Base-by-base conservation (phyloP, 2,888 invertebrate species). In the Hirtodrosophila duncani region DNA sequence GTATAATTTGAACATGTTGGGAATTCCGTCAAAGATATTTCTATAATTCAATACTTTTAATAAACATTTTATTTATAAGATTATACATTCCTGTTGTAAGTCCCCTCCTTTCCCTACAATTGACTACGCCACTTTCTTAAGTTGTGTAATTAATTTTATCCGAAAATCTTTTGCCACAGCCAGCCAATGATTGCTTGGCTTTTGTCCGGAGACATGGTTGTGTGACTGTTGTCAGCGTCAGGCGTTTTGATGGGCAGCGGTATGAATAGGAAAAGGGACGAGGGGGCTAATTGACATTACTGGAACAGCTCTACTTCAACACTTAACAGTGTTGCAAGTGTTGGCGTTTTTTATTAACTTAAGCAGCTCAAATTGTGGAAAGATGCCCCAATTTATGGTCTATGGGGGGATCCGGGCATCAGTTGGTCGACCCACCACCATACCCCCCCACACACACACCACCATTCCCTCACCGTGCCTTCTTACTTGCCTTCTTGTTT, bases 81-180 rank as follows among this genome's bases (percentile, higher is more conserved):
- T n/a, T n/a, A n/a, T n/a, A n/a, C n/a, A n/a, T n/a, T n/a, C n/a
- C n/a, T n/a, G n/a, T n/a, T n/a, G n/a, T n/a, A n/a, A n/a, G n/a
- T n/a, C 24, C 11, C 3, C 11, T 20, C 20, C 20, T 5, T 26
- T 10, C n/a, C 4, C 17, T n/a, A 11, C n/a, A 13, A 9, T 9
- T 10, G 7, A 16, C 13, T 13, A 3, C 42, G 33, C 42, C 60
- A 63, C 71, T 74, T 68, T 39, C 75, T 83, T 78, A 83, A 83
- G 82, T 82, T 83, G 65, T 68, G 78, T 82, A 82, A 82, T 82
- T 82, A 82, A 82, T 78, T 83, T 83, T 83, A 83, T 83, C 81
- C 81, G 70, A 79, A 78, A 82, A 83, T 83, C 83, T 83, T 82
- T 70, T n/a, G n/a, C n/a, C n/a, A 74, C 81, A 58, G 58, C 49